Base-by-base conservation (phyloP, 2,888 invertebrate species). In the Rhodophaea formosa region DNA sequence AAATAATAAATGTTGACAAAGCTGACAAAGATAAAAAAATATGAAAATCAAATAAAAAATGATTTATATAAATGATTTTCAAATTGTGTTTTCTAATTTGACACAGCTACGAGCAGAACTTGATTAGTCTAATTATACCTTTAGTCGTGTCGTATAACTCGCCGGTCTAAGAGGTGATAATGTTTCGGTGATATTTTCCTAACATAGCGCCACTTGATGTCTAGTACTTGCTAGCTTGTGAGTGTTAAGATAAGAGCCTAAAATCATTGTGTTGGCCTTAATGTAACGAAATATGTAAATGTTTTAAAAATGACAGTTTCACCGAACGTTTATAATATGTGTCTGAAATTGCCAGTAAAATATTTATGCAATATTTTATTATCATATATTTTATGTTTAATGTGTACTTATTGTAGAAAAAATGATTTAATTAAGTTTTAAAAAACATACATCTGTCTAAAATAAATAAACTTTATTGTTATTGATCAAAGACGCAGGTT, bases 201-300 rank as follows among this genome's bases (percentile, higher is more conserved):
- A 65, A 43, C 43, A 59, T 32, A 14, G 16, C 17, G 51, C 35
- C 30, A 14, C 35, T 51, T 35, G 51, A 71, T 82, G 76, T 84
- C 70, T 86, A 84, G 86, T 79, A 75, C 64, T 71, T 68, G 84
- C 84, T 86, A 86, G 86, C 82, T 84, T 83, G 74, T 77, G 74
- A 69, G 66, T 75, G 61, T 63, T 49, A 42, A 6, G 8, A 47
- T 30, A 49, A 49, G 42, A 42, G 42, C 56, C 42, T 56, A 49
- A 43, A 23, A 23, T 56, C 49, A 56, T 56, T 56, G 42, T 56
- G 29, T 56, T 42, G 39, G 49, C 23, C 42, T 56, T 16, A 55
- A 30, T n/a, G 23, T 53, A 53, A 43, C 7, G 7, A 47, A 47
- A 14, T 30, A 12, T 23, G 44, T 32, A 44, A 16, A 30, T 30